phyloP scores from a whole-genome alignment of 1,140 invertebrate genomes.

The Hetaerina americana region DNA sequence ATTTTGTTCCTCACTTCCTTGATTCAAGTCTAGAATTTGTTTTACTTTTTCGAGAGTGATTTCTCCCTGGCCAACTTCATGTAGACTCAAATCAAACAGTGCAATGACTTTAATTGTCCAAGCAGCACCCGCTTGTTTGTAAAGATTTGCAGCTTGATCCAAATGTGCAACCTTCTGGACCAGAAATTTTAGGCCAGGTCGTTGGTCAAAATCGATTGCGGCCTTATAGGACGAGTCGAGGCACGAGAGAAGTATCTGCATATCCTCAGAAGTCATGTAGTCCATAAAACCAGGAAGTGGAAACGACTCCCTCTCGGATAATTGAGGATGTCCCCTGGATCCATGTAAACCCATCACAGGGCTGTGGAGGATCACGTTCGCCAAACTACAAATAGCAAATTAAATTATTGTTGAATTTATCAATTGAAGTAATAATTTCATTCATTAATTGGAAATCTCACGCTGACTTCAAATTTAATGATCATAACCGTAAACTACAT shows the following conservation, averaged over 20 bases:
- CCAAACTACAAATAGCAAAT: slow-evolving; percentile 28
- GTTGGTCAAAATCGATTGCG: slow-evolving; percentile 71
- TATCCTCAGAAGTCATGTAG: slow-evolving; percentile 34
- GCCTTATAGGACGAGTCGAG: slow-evolving; percentile 66
- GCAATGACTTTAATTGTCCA: slow-evolving; percentile 83
- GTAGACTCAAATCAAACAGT: slow-evolving; percentile 63
- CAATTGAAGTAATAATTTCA: too few relatives aligned
- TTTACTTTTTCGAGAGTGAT: slow-evolving; percentile 49
- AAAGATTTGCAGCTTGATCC: slow-evolving; percentile 78
- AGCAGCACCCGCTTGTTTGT: slow-evolving; percentile 80
- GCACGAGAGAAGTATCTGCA: slow-evolving; percentile 57
- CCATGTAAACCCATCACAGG: slow-evolving; percentile 16
- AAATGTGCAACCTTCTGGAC: slow-evolving; percentile 84
- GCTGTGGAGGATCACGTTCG: slow-evolving; percentile 28
- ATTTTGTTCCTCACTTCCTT: slow-evolving; percentile 16
- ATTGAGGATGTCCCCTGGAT: neutral
- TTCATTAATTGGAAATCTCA: too few relatives aligned
- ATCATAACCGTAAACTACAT: too few relatives aligned
- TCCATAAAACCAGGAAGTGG: slow-evolving; percentile 31
- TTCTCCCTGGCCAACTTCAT: slow-evolving; percentile 42
- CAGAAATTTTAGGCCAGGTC: slow-evolving; percentile 83
- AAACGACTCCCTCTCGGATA: neutral
- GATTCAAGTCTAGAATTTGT: slow-evolving; percentile 43
- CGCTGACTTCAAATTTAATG: too few relatives aligned
- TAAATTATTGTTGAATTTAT: slow-evolving; percentile 27